Evolutionary conservation across 2,888 invertebrate species (phyloP).

Genomic region (Sphaeridia pumilis): DNA sequence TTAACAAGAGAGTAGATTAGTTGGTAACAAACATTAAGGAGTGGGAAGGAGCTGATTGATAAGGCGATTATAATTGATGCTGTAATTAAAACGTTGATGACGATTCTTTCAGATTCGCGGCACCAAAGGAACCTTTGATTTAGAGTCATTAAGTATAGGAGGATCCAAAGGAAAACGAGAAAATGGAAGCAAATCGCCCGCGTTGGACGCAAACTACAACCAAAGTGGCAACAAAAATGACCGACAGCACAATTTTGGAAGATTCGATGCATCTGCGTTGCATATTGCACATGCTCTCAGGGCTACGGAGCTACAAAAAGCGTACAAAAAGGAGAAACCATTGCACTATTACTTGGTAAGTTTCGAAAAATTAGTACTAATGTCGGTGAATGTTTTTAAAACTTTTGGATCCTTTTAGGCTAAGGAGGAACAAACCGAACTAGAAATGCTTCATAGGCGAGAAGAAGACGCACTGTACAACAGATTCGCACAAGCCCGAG

Average conservation of each 20-base stretch:
- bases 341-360: constrained; percentile 83
- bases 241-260: constrained; percentile 57
- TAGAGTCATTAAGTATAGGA: constrained; percentile 47
- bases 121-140: constrained; percentile 47
- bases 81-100: no score
- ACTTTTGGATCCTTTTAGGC: constrained; percentile 66
- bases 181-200: constrained; percentile 31
- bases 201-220: constrained; percentile 20
- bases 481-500: constrained; percentile 82
- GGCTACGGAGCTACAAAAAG: constrained; percentile 80
- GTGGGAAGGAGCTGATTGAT: no score
- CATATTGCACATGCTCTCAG: constrained; percentile 87
- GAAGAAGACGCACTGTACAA: constrained; percentile 94
- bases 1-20: no score
- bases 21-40: no score
- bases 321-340: constrained; percentile 79
- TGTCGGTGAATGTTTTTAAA: no score
- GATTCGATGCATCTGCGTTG: constrained; percentile 84
- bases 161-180: constrained; percentile 35
- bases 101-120: constrained; percentile 19
- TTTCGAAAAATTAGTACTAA: no score
- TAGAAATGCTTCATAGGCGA: constrained; percentile 91
- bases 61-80: no score
- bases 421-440: constrained; percentile 81
- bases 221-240: constrained; percentile 9